Evolutionary conservation across 2,113 vertebrate genomes (phyloP).

Genomic region (Picathartes gymnocephalus): DNA sequence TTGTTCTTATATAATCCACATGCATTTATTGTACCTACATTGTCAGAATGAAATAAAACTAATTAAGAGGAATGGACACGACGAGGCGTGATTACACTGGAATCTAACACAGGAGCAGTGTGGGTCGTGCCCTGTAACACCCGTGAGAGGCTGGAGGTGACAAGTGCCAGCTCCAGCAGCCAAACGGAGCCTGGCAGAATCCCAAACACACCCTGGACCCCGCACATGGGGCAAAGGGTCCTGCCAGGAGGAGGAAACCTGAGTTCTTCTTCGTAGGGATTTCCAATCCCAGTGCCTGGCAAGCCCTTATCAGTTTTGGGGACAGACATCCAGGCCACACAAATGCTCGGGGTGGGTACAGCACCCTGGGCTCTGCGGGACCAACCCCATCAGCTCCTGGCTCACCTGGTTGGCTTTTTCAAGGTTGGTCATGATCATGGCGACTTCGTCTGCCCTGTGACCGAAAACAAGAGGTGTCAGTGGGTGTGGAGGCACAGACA

Average conservation of each 20-base stretch:
- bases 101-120: background rate
- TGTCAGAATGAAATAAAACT: background rate
- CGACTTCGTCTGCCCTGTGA: constrained; percentile 89
- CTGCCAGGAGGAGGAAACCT: background rate
- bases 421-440: constrained; percentile 89
- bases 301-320: background rate
- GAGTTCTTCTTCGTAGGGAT: background rate
- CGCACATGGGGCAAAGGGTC: background rate
- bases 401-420: constrained; percentile 96
- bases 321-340: background rate
- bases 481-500: accelerated
- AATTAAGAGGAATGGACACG: background rate
- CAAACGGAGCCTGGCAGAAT: background rate
- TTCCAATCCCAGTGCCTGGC: background rate
- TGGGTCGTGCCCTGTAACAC: background rate
- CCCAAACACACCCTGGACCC: background rate
- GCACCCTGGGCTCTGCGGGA: accelerated
- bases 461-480: background rate
- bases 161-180: background rate
- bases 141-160: background rate
- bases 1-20: background rate
- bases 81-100: background rate
- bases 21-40: background rate
- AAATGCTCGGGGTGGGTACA: background rate
- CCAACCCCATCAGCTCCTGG: background rate